phyloP scores from a whole-genome alignment of 2,113 vertebrate genomes.

The Lepus timidus region DNA sequence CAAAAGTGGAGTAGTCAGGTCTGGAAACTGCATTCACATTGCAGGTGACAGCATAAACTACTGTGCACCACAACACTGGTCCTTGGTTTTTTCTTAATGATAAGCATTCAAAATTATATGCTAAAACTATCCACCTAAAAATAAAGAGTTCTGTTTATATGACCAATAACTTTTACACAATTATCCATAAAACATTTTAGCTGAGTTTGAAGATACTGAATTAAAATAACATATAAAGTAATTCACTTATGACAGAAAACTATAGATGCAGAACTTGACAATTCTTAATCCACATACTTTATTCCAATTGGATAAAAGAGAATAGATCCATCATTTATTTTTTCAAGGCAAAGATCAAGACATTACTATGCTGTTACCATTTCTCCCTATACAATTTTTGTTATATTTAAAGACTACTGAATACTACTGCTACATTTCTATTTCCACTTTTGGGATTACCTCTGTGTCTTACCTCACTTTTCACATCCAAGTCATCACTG shows the following conservation, averaged over 20 bases:
- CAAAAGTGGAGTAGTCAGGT: no score
- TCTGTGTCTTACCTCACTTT: background rate
- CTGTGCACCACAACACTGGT: no score
- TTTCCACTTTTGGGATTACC: background rate
- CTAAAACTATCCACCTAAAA: background rate
- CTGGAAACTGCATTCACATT: no score
- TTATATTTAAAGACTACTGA: background rate
- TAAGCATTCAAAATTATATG: background rate
- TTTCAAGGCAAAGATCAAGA: background rate
- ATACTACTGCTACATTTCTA: background rate
- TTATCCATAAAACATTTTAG: constrained; percentile 3
- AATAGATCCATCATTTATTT: background rate
- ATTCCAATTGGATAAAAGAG: background rate
- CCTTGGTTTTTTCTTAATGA: background rate
- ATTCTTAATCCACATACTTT: background rate
- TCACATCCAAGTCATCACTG: background rate
- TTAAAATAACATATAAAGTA: background rate
- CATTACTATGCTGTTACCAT: background rate
- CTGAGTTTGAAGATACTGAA: background rate
- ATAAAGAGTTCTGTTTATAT: background rate
- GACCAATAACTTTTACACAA: background rate
- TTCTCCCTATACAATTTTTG: background rate
- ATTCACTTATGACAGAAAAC: background rate
- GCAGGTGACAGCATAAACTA: no score
- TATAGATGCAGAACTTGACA: background rate